Conservation (phyloP, 2,888 invertebrate genomes). For the Apantesis nais region DNA sequence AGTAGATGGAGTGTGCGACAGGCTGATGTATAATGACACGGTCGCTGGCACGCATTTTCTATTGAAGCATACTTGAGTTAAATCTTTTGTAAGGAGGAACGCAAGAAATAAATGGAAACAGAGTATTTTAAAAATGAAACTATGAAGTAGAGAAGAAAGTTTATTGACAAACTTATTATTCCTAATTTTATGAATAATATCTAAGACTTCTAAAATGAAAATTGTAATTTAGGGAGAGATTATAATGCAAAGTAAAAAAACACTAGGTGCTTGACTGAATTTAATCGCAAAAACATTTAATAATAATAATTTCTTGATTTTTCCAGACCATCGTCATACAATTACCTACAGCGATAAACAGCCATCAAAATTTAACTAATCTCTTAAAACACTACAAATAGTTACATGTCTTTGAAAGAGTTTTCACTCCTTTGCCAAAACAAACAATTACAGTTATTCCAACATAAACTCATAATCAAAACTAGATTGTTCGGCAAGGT, state of each 20-base stretch:
- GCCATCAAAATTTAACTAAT: too few species aligned
- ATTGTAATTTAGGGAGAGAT: too few species aligned
- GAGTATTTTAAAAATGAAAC: background rate
- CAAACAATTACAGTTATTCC: slow-evolving; percentile 10
- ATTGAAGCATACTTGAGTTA: background rate
- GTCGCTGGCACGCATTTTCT: background rate
- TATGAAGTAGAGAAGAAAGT: too few species aligned
- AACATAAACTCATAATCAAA: slow-evolving; percentile 23
- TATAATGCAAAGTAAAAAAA: background rate
- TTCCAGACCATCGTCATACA: too few species aligned
- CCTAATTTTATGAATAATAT: background rate
- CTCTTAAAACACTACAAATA: too few species aligned
- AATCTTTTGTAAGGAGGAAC: background rate
- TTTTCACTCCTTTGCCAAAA: background rate
- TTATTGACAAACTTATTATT: too few species aligned
- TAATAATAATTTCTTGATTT: too few species aligned
- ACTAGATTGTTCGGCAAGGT: too few species aligned
- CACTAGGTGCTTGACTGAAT: too few species aligned
- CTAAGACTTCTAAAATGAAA: background rate
- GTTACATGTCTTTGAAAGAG: too few species aligned
- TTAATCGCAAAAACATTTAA: too few species aligned
- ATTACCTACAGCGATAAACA: too few species aligned
- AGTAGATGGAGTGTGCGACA: background rate
- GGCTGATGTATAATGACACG: background rate
- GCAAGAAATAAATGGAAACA: background rate